Conservation (phyloP, 2,797 vertebrate species). For the Hypotaenidia philippensis region DNA sequence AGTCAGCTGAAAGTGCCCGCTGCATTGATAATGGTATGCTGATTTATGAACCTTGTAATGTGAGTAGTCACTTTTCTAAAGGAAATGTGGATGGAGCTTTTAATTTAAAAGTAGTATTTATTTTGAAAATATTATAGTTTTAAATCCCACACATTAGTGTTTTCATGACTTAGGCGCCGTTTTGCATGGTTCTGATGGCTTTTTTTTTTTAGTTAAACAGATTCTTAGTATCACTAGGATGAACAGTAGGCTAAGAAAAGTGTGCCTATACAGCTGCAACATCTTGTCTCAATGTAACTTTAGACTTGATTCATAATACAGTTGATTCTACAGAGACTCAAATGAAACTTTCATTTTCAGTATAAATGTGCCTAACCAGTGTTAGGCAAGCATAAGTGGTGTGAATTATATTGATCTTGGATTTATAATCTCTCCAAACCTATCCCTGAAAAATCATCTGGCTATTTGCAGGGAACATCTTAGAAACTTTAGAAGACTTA, state of each 20-base stretch:
- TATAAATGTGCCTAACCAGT: not conserved
- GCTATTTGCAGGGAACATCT: not conserved
- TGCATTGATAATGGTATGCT: not conserved
- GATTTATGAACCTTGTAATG: slow-evolving; percentile 24
- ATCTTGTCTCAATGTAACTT: not conserved
- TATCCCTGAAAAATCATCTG: slow-evolving; percentile 15
- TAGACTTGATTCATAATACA: slow-evolving; percentile 5
- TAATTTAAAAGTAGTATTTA: not conserved
- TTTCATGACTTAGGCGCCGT: not conserved
- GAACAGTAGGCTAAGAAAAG: not conserved
- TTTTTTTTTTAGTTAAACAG: not conserved
- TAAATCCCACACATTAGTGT: not conserved
- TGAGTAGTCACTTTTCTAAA: not conserved
- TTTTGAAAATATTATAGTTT: not conserved
- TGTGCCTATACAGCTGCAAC: not conserved
- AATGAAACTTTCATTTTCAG: slow-evolving; percentile 6
- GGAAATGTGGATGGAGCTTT: not conserved
- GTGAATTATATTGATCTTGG: slow-evolving; percentile 26
- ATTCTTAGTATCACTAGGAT: not conserved
- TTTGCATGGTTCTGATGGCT: not conserved
- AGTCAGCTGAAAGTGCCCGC: not conserved
- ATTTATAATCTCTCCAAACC: not conserved
- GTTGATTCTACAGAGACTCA: not conserved
- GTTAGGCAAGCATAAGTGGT: not conserved
- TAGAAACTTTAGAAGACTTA: slow-evolving; percentile 52